A percentile compares a stretch with the other conserved stretches of the same genome.
These are phyloP conservation scores for Trachops cirrhosus DNA, from an alignment of 2,797 vertebrate genomes.

Conservation along the genomic window DNA sequence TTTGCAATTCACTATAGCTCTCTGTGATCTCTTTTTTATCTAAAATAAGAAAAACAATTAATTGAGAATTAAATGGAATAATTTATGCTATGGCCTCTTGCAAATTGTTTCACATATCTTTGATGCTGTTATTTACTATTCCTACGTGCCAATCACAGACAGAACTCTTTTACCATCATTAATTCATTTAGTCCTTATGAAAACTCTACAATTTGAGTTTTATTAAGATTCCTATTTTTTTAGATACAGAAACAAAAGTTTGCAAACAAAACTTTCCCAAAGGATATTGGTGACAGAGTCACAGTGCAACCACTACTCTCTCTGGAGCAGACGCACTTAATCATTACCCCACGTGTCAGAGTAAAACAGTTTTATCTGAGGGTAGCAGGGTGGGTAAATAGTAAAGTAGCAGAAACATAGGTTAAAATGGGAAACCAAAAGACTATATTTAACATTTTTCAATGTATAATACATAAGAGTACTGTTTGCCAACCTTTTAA, in stretches of 20 bases:
- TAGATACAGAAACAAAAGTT: background rate
- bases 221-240: background rate
- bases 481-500: background rate
- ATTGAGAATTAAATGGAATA: slow-evolving; percentile 1
- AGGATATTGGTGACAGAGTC: background rate
- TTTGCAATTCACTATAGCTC: background rate
- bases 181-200: background rate
- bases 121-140: background rate
- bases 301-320: background rate
- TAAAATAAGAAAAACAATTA: background rate
- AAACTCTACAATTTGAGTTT: background rate
- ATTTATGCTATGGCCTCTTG: background rate
- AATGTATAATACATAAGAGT: background rate
- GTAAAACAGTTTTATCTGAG: background rate
- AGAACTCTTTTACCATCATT: background rate
- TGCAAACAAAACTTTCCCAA: background rate
- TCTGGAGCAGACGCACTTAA: background rate
- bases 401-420: background rate
- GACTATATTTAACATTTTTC: background rate
- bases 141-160: background rate
- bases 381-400: background rate
- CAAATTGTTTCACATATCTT: background rate
- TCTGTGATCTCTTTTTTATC: background rate
- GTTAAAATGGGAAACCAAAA: background rate
- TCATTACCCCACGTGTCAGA: background rate